Conservation (phyloP, 2,888 invertebrate genomes). For the Gymnoscelis rufifasciata region DNA sequence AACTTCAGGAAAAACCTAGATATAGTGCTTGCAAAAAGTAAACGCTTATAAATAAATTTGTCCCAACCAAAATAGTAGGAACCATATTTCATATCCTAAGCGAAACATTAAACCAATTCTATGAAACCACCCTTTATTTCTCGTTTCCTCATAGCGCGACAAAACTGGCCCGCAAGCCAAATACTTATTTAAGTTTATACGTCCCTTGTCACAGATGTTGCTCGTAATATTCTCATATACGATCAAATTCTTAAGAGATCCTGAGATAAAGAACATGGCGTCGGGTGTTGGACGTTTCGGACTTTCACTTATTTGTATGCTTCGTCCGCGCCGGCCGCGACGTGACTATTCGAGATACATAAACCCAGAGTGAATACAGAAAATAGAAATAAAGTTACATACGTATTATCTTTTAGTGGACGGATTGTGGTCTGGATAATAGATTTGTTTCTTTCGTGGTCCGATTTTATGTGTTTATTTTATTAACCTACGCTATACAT, state of each 20-base stretch:
- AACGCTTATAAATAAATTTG: no score
- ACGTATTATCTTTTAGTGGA: constrained; percentile 75
- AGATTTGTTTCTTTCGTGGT: constrained; percentile 41
- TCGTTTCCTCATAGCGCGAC: constrained; percentile 10
- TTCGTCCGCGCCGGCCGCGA: constrained; percentile 69
- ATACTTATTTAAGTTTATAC: constrained; percentile 72
- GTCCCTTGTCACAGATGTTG: constrained; percentile 76
- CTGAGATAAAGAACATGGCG: constrained; percentile 75
- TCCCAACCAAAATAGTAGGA: no score
- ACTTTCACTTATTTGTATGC: constrained; percentile 79
- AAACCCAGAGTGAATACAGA: constrained; percentile 78
- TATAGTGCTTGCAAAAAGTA: no score
- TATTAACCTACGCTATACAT: no score
- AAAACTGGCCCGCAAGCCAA: constrained; percentile 36
- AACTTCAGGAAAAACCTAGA: no score
- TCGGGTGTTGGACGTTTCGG: constrained; percentile 71
- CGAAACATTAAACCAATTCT: neutral
- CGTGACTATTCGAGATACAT: constrained; percentile 80
- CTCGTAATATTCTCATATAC: constrained; percentile 75
- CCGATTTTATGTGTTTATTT: neutral
- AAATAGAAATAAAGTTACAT: constrained; percentile 79
- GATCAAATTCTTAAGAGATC: constrained; percentile 78
- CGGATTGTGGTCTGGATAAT: constrained; percentile 57
- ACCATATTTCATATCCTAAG: neutral
- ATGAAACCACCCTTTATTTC: neutral